These are phyloP conservation scores for Triplophysa rosa DNA, from an alignment of 2,113 vertebrate species.

Conservation along the genomic window DNA sequence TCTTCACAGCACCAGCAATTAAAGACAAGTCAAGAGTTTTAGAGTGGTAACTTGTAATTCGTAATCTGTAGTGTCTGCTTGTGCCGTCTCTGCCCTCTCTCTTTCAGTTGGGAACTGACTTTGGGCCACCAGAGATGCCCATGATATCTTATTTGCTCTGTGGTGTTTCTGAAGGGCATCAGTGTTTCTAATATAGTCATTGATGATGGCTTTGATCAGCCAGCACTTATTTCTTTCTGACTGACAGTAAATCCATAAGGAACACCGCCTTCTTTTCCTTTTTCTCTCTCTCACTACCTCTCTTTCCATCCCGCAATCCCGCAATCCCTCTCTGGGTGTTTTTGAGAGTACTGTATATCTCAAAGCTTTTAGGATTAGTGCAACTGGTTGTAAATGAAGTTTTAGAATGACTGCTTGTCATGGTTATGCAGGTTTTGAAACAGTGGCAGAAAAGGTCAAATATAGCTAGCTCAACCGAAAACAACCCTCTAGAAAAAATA, in stretches of 20 bases:
- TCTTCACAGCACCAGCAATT: constrained; percentile 1
- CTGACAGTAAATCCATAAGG: constrained; percentile 14
- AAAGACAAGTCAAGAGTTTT: constrained; percentile 7
- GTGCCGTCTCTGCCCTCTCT: not conserved
- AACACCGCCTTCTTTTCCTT: not conserved
- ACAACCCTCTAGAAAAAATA: too few species aligned
- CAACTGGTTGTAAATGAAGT: constrained; percentile 7
- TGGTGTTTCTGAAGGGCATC: constrained; percentile 11
- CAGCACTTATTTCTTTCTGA: not conserved
- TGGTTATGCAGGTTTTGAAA: too few species aligned
- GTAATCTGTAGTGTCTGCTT: constrained; percentile 1
- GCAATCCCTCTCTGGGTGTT: not conserved
- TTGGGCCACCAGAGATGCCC: constrained; percentile 6
- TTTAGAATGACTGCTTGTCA: not conserved
- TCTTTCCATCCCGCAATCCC: not conserved
- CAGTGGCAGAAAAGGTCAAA: too few species aligned
- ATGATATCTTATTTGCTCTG: constrained; percentile 26
- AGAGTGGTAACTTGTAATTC: constrained; percentile 12
- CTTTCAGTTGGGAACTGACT: not conserved
- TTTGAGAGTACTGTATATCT: not conserved
- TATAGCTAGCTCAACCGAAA: too few species aligned
- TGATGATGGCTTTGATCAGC: constrained; percentile 11
- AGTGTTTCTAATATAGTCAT: not conserved
- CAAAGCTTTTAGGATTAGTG: not conserved
- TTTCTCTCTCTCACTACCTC: not conserved